phyloP scores from a whole-genome alignment of 2,797 vertebrate species.

The Parauchenoglanis ngamensis region DNA sequence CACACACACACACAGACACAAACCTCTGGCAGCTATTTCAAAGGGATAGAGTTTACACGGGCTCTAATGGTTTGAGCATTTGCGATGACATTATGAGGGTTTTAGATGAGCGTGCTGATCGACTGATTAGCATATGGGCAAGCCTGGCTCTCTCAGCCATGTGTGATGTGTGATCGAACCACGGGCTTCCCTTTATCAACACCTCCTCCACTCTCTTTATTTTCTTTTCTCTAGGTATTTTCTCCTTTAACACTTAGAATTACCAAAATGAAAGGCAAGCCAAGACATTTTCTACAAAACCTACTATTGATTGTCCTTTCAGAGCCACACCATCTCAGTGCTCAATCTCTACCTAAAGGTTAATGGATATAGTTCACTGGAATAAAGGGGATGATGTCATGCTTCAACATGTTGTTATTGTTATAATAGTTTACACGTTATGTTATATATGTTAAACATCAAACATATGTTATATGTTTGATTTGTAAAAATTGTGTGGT shows the following conservation, averaged over 20 bases:
- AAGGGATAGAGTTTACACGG: neutral
- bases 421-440: neutral
- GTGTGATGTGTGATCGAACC: slow-evolving; percentile 38
- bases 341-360: neutral
- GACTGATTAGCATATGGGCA: slow-evolving; percentile 30
- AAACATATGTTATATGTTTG: no score
- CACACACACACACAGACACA: neutral
- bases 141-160: slow-evolving; percentile 20
- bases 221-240: no score
- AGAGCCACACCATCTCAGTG: neutral
- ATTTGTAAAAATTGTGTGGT: no score
- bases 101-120: slow-evolving; percentile 32
- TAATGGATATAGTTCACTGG: neutral
- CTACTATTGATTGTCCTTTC: neutral
- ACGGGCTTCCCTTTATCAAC: slow-evolving; percentile 33
- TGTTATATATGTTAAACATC: no score
- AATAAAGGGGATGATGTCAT: neutral
- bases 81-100: neutral
- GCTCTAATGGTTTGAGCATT: neutral
- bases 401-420: neutral
- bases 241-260: neutral
- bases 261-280: neutral
- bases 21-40: neutral
- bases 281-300: neutral
- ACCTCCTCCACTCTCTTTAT: neutral